Evolutionary conservation across 2,113 vertebrate genomes (phyloP).

Genomic region (Elgaria multicarinata): DNA sequence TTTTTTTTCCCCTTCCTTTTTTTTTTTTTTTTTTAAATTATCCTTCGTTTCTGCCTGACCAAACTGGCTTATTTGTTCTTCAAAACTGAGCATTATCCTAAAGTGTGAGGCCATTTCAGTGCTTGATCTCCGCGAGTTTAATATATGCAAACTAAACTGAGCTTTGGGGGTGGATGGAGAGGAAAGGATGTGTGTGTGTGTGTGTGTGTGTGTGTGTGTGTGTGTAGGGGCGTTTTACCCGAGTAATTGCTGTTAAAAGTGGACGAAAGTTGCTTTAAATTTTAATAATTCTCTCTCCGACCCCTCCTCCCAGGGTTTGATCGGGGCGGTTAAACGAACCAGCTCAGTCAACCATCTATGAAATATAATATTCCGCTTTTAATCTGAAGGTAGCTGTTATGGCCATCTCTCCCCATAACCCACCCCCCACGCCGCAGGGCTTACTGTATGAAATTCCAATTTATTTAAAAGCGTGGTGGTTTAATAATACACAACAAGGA

Average conservation of each 20-base stretch:
- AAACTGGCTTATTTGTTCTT: constrained; percentile 56
- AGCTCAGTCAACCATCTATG: background rate
- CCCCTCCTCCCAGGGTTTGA: constrained; percentile 19
- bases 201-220: too few relatives aligned
- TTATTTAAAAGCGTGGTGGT: constrained; percentile 77
- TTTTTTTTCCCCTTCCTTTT: too few relatives aligned
- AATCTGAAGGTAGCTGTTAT: constrained; percentile 71
- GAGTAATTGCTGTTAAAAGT: constrained; percentile 64
- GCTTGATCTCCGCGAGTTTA: constrained; percentile 56
- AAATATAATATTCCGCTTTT: constrained; percentile 40
- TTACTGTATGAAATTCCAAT: constrained; percentile 76
- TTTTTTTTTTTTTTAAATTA: too few relatives aligned
- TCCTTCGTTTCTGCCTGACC: constrained; percentile 62
- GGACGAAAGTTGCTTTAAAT: constrained; percentile 23
- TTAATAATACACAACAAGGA: constrained; percentile 60
- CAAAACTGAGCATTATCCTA: constrained; percentile 56
- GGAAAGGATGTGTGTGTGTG: too few relatives aligned
- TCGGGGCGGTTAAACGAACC: constrained; percentile 64
- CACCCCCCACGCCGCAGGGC: constrained; percentile 42
- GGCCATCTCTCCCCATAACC: constrained; percentile 45
- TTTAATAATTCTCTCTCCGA: constrained; percentile 65
- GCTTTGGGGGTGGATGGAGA: accelerated
- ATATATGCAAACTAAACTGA: constrained; percentile 58
- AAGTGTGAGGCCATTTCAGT: constrained; percentile 56
- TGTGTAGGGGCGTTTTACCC: too few relatives aligned